Evolutionary conservation across 2,797 vertebrate genomes (phyloP).

Genomic region (Myotis vivesi): DNA sequence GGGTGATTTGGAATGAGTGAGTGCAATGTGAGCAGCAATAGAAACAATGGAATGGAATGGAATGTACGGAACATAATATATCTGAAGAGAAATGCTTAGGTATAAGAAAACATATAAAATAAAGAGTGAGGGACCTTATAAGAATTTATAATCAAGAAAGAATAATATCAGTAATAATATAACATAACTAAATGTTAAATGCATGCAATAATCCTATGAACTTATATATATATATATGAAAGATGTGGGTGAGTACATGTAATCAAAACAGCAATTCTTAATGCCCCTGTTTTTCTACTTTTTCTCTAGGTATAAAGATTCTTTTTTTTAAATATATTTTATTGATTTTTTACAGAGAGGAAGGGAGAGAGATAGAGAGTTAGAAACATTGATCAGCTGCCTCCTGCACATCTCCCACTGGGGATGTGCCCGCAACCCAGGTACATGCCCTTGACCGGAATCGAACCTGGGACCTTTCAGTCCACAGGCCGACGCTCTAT

Average conservation of each 20-base stretch:
- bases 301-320: not conserved
- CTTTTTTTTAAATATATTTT: no score
- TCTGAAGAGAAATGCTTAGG: not conserved
- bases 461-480: no score
- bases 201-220: not conserved
- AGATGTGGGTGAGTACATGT: not conserved
- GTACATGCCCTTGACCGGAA: no score
- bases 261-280: not conserved
- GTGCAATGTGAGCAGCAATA: not conserved
- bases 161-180: not conserved
- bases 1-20: not conserved
- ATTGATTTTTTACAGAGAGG: no score
- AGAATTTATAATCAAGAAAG: not conserved
- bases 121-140: not conserved
- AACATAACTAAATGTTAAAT: not conserved
- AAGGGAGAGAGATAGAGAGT: no score
- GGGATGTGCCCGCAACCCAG: no score
- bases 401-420: no score
- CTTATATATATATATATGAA: not conserved
- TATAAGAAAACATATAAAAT: not conserved
- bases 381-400: no score
- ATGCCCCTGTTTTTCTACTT: not conserved
- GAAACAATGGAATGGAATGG: not conserved
- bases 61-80: not conserved
- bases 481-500: no score